Evolutionary conservation across 1,140 invertebrate genomes (phyloP), one percentile per base, ranked within the genome.

Genomic region (Sinonovacula constricta): DNA sequence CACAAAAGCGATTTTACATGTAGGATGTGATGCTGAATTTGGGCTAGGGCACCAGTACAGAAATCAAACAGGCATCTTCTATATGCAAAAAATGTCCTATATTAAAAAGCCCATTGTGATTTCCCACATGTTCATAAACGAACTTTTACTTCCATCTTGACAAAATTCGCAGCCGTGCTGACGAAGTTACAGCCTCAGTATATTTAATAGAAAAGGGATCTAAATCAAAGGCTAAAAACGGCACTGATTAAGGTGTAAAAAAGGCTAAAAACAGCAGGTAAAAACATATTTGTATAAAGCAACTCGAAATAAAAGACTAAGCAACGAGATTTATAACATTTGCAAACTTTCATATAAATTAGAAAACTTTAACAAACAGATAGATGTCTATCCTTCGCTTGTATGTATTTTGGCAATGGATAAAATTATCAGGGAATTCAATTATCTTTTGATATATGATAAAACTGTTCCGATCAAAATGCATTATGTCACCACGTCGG

Each of bases 281-380:
- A 39, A 65, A 65, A 65, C 36, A 28, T 36, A 65, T n/a, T n/a
- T 62, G 15, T 62, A 62, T n/a, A 62, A 34, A 34, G 7, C 59
- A 7, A 65, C 33, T 18, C 1, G 33, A 65, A 22, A 65, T 24
- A 65, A 65, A 65, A 33, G 62, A 1, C 28, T n/a, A 24, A 39
- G 33, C 1, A 36, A 65, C 34, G 62, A 45, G 28, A 65, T 45
- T 22, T 65, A 65, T n/a, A 65, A 65, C 28, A 14, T 45, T 15
- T 45, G 33, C 28, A 36, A 65, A 45, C 22, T 65, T 1, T 39
- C 62, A 65, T 24, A 14, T 18, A 24, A 65, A 15, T 31, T 39
- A n/a, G 36, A 65, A 39, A n/a, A n/a, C n/a, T n/a, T n/a, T n/a
- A n/a, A n/a, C n/a, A n/a, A n/a, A n/a, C n/a, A n/a, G n/a, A n/a